Evolutionary conservation across 2,113 vertebrate species (phyloP), one percentile per base, ranked within the genome.

Genomic region (Heterotis niloticus): DNA sequence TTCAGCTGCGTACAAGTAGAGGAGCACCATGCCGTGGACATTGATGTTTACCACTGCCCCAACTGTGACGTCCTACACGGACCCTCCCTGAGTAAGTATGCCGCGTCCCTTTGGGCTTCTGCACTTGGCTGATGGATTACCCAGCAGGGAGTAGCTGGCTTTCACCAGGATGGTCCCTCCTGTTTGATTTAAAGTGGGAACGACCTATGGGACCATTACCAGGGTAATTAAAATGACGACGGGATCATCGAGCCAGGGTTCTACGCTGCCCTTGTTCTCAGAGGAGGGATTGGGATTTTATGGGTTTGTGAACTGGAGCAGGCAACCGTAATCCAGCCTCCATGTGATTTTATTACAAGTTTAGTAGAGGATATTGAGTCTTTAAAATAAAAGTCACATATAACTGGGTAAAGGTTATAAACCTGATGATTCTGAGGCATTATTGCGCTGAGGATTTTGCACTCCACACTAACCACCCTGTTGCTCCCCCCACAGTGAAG

Each of bases 31-130:
- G 98, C 98, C 59, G 93, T 95, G 88, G 98, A 99, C 85, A 98
- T 99, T 76, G 98, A 99, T 81, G 92, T 98, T 1, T 99, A 99
- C 88, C 96, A 98, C 91, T 99, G 98, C 92, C 98, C 98, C 83
- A 98, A 95, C 92, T 99, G 98, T 91, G 95, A 96, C 69, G 84
- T 93, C 71, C 84, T 92, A 74, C 95, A 94, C 34, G 97, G 96
- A 86, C 91, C 95, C 89, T 99, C 96, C 88, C 87, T 97, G 87
- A 98, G 97, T 99, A 92, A 96, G 96, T 96, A 60, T 16, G 28
- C 34, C 69, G 34, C 7, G 34, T 5, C 69, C 69, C 34, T 12
- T 11, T n/a, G 12, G 0, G 29, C 4, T 7, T 28, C 28, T 28
- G 28, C 4, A 26, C 13, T 10, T 12, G 17, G 5, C 12, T 29